Conservation (phyloP, 2,888 invertebrate species). For the Synergus gifuensis region DNA sequence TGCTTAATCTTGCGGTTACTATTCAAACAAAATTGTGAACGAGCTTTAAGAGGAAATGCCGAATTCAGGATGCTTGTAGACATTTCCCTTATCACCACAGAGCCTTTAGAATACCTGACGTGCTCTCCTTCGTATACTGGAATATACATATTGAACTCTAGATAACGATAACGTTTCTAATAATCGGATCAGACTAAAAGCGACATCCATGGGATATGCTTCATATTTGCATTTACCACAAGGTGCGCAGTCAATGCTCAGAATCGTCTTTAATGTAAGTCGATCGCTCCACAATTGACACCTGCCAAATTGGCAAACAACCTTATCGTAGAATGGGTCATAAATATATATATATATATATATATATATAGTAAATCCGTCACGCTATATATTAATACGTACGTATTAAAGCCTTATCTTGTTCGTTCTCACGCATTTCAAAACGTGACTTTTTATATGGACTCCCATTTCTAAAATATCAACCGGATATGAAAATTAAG, state of each 20-base stretch:
- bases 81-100: not conserved
- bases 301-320: slow-evolving; percentile 35
- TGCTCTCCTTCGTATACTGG: not conserved
- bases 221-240: slow-evolving; percentile 70
- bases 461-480: no score
- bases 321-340: not conserved
- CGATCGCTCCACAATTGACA: slow-evolving; percentile 16
- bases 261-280: not conserved
- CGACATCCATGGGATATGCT: slow-evolving; percentile 41
- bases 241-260: slow-evolving; percentile 61
- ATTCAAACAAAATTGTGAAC: slow-evolving; percentile 58
- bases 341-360: not conserved
- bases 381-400: not conserved
- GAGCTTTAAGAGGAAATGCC: not conserved
- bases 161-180: not conserved
- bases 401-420: not conserved
- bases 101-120: not conserved
- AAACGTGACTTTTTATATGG: no score
- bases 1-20: slow-evolving; percentile 69
- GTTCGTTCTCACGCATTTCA: not conserved
- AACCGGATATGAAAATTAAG: no score
- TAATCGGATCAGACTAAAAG: slow-evolving; percentile 1
- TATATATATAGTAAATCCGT: not conserved
- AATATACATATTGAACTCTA: not conserved
- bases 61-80: not conserved